Conservation (phyloP, 2,113 vertebrate species). For the Actinemys pallida region DNA sequence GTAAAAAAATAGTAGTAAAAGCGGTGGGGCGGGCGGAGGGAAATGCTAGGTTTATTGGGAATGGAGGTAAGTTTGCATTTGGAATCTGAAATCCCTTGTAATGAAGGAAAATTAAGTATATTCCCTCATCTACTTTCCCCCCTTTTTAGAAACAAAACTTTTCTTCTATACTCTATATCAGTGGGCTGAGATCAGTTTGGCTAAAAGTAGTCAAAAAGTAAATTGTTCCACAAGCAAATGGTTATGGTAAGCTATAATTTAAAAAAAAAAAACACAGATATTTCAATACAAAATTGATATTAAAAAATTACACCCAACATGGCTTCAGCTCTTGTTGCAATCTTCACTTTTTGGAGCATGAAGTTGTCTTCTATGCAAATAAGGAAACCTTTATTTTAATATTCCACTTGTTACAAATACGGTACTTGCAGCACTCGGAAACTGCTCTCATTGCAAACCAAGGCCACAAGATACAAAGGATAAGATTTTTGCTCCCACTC, state of each 20-base stretch:
- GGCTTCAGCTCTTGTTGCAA: no score
- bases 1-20: neutral
- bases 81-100: neutral
- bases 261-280: no score
- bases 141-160: neutral
- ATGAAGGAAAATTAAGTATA: neutral
- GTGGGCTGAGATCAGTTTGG: neutral
- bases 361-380: no score
- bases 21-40: rapidly evolving
- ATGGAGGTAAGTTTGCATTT: neutral
- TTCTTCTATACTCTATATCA: neutral
- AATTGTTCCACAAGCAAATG: neutral
- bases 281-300: no score
- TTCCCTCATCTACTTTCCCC: neutral
- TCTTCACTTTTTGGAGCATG: no score
- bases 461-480: no score
- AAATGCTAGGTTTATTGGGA: neutral
- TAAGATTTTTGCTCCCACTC: neutral
- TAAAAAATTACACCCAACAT: no score
- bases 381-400: no score
- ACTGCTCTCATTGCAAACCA: no score
- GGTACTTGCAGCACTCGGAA: no score
- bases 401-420: no score
- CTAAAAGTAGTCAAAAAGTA: neutral
- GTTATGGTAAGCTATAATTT: no score